Evolutionary conservation across 2,113 vertebrate species (phyloP).

Genomic region (Microcebus ravelobensis): DNA sequence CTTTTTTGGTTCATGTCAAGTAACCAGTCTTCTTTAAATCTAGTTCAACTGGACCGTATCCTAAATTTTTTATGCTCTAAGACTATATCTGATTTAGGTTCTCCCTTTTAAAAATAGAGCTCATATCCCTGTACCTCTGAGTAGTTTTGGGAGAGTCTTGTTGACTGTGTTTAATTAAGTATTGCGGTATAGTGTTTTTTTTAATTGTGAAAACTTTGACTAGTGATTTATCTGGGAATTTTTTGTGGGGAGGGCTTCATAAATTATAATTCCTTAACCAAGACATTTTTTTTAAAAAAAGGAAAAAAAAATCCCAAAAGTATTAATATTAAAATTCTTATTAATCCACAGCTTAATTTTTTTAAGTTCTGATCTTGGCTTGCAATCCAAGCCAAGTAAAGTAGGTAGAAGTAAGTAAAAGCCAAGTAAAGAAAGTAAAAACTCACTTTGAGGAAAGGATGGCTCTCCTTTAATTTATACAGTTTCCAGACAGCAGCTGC

Average conservation of each 20-base stretch:
- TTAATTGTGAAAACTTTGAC: neutral
- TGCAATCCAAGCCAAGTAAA: neutral
- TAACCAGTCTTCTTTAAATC: neutral
- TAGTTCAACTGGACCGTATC: neutral
- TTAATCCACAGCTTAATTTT: neutral
- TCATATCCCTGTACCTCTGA: neutral
- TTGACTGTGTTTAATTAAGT: neutral
- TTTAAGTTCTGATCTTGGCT: neutral
- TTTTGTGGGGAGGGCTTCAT: neutral
- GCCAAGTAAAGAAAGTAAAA: neutral
- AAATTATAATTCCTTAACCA: neutral
- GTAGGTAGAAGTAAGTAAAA: neutral
- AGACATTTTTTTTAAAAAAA: neutral
- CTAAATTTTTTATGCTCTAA: neutral
- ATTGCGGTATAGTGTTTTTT: neutral
- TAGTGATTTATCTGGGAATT: neutral
- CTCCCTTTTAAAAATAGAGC: neutral
- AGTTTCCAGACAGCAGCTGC: neutral
- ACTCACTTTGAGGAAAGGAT: neutral
- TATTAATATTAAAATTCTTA: neutral
- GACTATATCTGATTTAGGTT: neutral
- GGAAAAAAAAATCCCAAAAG: neutral
- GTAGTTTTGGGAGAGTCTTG: neutral
- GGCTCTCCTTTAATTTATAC: neutral
- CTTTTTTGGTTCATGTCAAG: conserved; percentile 10